A percentile compares a stretch with the other conserved stretches of the same genome.
Evolutionary conservation across 37 sponge, comb jelly and placozoan species (phyloP).

Genomic region (Cladorhizidae sp.): DNA sequence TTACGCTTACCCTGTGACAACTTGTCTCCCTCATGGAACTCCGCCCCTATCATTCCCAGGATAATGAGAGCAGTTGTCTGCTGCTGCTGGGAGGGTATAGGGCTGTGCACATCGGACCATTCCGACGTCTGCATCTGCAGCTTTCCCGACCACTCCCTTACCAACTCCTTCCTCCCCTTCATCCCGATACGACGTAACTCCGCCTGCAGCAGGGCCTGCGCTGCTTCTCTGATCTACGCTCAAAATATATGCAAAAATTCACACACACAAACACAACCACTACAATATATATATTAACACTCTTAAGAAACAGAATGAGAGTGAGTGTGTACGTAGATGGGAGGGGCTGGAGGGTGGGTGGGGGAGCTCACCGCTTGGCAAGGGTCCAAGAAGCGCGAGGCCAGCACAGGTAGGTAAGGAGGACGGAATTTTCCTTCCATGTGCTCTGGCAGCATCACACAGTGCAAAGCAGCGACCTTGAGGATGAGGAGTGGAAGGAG

Average conservation of each 20-base stretch:
- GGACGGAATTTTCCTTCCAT: slow-evolving; percentile 80
- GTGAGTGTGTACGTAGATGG: too few species aligned
- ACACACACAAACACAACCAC: slow-evolving; percentile 2
- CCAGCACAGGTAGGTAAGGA: slow-evolving; percentile 86
- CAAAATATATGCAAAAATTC: neutral
- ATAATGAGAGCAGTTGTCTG: slow-evolving; percentile 89
- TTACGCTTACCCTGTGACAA: neutral
- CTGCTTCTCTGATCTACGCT: slow-evolving; percentile 86
- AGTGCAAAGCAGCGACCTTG: slow-evolving; percentile 87
- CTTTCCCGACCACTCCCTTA: slow-evolving; percentile 66
- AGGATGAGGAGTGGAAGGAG: neutral
- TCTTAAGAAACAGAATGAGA: neutral
- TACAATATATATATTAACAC: neutral
- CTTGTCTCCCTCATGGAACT: slow-evolving; percentile 57
- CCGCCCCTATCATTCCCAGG: slow-evolving; percentile 90
- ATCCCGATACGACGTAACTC: slow-evolving; percentile 76
- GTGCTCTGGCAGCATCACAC: slow-evolving; percentile 94
- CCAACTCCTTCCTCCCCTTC: slow-evolving; percentile 55
- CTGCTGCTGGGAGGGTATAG: slow-evolving; percentile 69
- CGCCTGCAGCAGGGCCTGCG: slow-evolving; percentile 86
- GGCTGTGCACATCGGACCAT: slow-evolving; percentile 4
- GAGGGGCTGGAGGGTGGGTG: too few species aligned
- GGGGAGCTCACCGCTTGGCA: slow-evolving; percentile 73
- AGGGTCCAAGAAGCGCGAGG: slow-evolving; percentile 71
- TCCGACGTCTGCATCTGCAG: slow-evolving; percentile 52